Evolutionary conservation across 1,140 invertebrate species (phyloP).

Genomic region (Plectus sambesii): DNA sequence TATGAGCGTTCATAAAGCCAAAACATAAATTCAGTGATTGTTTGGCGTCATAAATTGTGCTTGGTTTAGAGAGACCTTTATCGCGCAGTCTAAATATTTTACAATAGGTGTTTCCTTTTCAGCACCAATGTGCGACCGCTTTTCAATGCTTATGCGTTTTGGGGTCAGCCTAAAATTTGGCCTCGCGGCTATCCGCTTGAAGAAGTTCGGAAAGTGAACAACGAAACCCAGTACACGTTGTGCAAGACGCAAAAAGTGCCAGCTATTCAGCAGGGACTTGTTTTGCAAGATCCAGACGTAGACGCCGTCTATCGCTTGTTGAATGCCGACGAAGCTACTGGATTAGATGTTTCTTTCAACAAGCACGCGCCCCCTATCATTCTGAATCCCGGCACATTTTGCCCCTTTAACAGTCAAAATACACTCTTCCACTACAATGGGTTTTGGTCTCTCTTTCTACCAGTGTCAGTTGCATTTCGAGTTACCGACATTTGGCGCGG

Average conservation of each 20-base stretch:
- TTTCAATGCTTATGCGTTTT: too few species aligned
- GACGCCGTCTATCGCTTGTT: constrained; percentile 45
- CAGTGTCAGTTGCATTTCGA: constrained; percentile 37
- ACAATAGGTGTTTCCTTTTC: too few species aligned
- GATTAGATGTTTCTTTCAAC: constrained; percentile 16
- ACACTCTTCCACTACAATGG: constrained; percentile 40
- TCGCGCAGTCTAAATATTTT: too few species aligned
- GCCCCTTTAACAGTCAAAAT: constrained; percentile 47
- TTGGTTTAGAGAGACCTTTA: too few species aligned
- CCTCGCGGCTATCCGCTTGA: too few species aligned
- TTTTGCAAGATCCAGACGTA: constrained; percentile 45
- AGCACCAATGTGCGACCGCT: too few species aligned
- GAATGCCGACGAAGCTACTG: constrained; percentile 8
- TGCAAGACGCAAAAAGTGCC: constrained; percentile 19
- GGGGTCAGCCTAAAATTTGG: too few species aligned
- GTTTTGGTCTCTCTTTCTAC: constrained; percentile 42
- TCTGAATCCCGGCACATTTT: too few species aligned
- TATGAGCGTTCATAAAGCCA: too few species aligned
- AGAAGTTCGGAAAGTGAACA: constrained; percentile 1
- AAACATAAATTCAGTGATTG: too few species aligned
- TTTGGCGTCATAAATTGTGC: too few species aligned
- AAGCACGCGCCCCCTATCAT: too few species aligned
- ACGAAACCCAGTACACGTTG: constrained; percentile 1
- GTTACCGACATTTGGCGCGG: constrained; percentile 44
- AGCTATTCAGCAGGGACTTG: constrained; percentile 44